These are phyloP conservation scores for Hydriomena furcata DNA, from an alignment of 2,888 invertebrate genomes.

Conservation along the genomic window DNA sequence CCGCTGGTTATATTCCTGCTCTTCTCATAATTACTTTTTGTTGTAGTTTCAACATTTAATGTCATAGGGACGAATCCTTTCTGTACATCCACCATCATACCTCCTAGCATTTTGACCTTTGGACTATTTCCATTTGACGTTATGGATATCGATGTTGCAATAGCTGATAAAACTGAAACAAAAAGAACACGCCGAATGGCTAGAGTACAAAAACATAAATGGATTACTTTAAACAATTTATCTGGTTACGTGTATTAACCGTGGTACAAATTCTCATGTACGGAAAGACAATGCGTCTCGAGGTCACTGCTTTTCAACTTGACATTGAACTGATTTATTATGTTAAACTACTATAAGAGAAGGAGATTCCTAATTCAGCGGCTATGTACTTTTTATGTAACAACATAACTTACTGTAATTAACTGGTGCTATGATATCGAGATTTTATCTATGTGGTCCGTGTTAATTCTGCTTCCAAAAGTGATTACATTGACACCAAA, in stretches of 20 bases:
- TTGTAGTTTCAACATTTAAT: conserved; percentile 39
- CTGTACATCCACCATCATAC: conserved; percentile 64
- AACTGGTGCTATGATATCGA: too few relatives aligned
- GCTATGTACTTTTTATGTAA: too few relatives aligned
- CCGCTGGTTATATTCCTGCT: conserved; percentile 39
- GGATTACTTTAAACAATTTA: conserved; percentile 7
- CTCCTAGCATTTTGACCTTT: conserved; percentile 69
- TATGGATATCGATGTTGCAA: conserved; percentile 69
- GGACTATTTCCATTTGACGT: conserved; percentile 80
- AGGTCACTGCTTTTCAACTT: conserved; percentile 52
- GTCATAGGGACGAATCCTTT: conserved; percentile 59
- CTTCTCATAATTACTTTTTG: conserved; percentile 47
- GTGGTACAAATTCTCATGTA: conserved; percentile 45
- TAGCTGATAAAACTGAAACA: conserved; percentile 71
- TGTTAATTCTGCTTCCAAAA: too few relatives aligned
- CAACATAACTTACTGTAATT: too few relatives aligned
- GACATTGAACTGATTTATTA: conserved; percentile 49
- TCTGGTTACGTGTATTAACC: conserved; percentile 19
- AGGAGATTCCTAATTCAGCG: too few relatives aligned
- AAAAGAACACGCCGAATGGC: conserved; percentile 32
- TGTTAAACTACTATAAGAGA: conserved; percentile 8
- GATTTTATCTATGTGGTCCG: too few relatives aligned
- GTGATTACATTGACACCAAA: too few relatives aligned
- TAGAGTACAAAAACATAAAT: neutral
- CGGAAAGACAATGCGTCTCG: conserved; percentile 47